These are phyloP conservation scores for Dicaeum eximium DNA, from an alignment of 2,113 vertebrate species.

Conservation along the genomic window DNA sequence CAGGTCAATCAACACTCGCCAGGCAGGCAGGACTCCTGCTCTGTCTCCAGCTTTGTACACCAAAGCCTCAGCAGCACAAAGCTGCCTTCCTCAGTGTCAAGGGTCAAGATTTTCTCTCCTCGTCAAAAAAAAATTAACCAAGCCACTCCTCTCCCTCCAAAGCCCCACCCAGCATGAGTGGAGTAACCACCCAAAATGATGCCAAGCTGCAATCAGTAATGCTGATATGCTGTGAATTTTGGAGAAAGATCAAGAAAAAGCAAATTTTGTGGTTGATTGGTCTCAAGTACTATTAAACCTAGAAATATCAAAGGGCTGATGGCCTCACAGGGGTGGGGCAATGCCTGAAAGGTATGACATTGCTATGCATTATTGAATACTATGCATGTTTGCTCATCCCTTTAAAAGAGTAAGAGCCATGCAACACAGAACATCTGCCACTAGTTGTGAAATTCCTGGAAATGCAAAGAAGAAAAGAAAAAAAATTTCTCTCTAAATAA, in stretches of 20 bases:
- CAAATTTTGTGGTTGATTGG: background rate
- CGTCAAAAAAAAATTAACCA: background rate
- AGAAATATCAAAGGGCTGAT: constrained; percentile 16
- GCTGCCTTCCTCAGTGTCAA: background rate
- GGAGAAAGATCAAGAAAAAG: background rate
- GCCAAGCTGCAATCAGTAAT: background rate
- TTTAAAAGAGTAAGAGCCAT: background rate
- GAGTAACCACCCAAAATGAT: background rate
- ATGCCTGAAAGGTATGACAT: background rate
- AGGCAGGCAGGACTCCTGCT: background rate
- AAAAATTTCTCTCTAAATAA: background rate
- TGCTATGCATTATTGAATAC: background rate
- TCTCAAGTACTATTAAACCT: background rate
- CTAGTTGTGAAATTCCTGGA: constrained; percentile 27
- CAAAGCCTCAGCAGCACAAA: background rate
- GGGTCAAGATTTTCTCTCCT: background rate
- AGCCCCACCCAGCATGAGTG: background rate
- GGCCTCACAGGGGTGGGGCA: background rate
- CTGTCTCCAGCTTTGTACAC: background rate
- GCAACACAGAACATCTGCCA: background rate
- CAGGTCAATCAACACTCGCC: background rate
- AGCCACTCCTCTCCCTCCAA: background rate
- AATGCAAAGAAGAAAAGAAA: constrained; percentile 1
- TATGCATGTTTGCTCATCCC: background rate
- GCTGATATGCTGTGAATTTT: background rate